Percentiles rank a stretch among this genome's conserved stretches.
Evolutionary conservation across 2,797 vertebrate genomes (phyloP).

Genomic region (Melanogrammus aeglefinus): DNA sequence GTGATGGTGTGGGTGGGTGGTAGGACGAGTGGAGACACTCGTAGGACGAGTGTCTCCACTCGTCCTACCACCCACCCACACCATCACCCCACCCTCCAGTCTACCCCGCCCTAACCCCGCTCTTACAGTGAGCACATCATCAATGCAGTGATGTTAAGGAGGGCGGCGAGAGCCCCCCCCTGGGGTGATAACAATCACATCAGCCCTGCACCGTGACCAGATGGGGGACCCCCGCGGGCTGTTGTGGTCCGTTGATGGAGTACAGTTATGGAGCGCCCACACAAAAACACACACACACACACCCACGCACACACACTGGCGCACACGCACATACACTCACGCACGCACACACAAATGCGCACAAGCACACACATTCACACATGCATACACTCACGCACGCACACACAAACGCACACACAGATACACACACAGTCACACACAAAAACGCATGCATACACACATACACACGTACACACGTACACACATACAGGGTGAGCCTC

Average conservation of each 20-base stretch:
- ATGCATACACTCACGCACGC: no score
- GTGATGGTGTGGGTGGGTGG: not conserved
- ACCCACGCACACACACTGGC: no score
- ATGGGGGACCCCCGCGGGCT: slow-evolving; percentile 33
- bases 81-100: not conserved
- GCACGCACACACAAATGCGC: no score
- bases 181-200: slow-evolving; percentile 47
- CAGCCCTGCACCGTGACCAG: slow-evolving; percentile 40
- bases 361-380: no score
- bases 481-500: slow-evolving; percentile 48
- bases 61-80: slow-evolving; percentile 9
- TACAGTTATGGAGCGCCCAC: slow-evolving; percentile 13
- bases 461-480: not conserved
- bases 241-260: slow-evolving; percentile 51
- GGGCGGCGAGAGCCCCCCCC: slow-evolving; percentile 11
- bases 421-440: no score
- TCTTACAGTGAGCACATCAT: no score
- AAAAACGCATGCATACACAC: no score
- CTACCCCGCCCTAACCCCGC: not conserved
- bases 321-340: no score
- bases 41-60: no score
- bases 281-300: no score
- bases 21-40: slow-evolving; percentile 26
- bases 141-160: not conserved
- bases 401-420: no score